Evolutionary conservation across 2,888 invertebrate species (phyloP), one percentile per base, ranked within the genome.

Genomic region (Thymelicus lineola): DNA sequence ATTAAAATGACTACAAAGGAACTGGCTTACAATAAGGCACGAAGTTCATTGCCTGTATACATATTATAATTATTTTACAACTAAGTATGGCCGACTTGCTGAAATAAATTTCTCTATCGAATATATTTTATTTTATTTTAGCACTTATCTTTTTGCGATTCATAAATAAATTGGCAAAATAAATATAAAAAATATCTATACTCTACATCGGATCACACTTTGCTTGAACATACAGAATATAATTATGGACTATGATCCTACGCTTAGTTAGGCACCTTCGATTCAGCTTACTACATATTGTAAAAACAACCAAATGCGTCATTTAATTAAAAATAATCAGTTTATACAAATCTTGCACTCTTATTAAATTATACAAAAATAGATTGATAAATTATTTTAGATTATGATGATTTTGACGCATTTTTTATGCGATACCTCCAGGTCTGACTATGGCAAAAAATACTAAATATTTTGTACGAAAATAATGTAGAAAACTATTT

Each of bases 1-100:
- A 84, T 81, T 84, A 84, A 86, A 88, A 86, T 89, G 87, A 88
- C 89, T 90, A 80, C 76, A 80, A 86, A 86, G 84, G 85, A 87
- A 86, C 85, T 85, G 78, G 77, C 86, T 86, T 87, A 86, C 58
- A 77, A 73, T 83, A 88, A 89, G 90, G 90, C 89, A 89, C 86
- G 75, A 68, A 71, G 35, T 63, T 12, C 46, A 55, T 69, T 74
- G 84, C 82, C 84, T 80, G 77, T 78, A 69, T 28, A 28, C 28
- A 28, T 28, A 28, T 62, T 77, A 77, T 48, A n/a, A 15, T 20
- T 20, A 50, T 17, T 12, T 53, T 10, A 17, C 38, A 59, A 68
- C 67, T 69, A 74, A 57, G 68, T 76, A 78, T 75, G 76, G 76
- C 74, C 75, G 75, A 75, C 70, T 59, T 67, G 74, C 57, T 71